Conservation (phyloP, 2,113 vertebrate species). For the Carassius carassius region DNA sequence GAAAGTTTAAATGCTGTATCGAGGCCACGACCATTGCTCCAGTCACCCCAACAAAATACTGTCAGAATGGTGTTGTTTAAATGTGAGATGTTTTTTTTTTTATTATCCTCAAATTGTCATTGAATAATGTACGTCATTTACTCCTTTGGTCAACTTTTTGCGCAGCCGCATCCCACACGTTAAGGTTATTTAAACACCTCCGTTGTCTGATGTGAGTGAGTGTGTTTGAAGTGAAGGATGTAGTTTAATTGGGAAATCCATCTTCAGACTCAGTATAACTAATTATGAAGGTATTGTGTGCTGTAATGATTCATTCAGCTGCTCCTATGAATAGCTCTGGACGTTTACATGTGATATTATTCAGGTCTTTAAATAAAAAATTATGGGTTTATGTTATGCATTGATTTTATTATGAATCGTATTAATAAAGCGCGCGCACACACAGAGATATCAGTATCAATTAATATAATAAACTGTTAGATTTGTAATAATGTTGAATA, state of each 20-base stretch:
- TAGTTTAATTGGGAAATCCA: neutral
- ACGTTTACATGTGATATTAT: too few relatives aligned
- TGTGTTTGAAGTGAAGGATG: neutral
- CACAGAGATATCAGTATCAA: neutral
- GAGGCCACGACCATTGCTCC: too few relatives aligned
- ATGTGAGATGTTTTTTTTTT: neutral
- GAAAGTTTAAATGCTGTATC: neutral
- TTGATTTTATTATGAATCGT: too few relatives aligned
- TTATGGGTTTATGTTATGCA: too few relatives aligned
- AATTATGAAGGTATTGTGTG: too few relatives aligned
- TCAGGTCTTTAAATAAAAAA: too few relatives aligned
- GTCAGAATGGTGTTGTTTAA: neutral
- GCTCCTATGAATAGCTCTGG: too few relatives aligned
- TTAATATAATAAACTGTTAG: neutral
- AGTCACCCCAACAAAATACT: neutral
- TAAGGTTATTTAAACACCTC: neutral
- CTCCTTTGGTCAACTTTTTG: conserved; percentile 15
- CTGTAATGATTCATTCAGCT: too few relatives aligned
- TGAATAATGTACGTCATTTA: neutral
- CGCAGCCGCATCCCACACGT: neutral
- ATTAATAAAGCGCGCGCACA: too few relatives aligned
- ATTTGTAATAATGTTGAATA: too few relatives aligned
- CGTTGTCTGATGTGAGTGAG: neutral
- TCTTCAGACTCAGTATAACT: neutral
- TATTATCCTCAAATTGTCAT: neutral